These are phyloP conservation scores for Bathynomus jamesi DNA, from an alignment of 1,140 invertebrate species.

Conservation along the genomic window DNA sequence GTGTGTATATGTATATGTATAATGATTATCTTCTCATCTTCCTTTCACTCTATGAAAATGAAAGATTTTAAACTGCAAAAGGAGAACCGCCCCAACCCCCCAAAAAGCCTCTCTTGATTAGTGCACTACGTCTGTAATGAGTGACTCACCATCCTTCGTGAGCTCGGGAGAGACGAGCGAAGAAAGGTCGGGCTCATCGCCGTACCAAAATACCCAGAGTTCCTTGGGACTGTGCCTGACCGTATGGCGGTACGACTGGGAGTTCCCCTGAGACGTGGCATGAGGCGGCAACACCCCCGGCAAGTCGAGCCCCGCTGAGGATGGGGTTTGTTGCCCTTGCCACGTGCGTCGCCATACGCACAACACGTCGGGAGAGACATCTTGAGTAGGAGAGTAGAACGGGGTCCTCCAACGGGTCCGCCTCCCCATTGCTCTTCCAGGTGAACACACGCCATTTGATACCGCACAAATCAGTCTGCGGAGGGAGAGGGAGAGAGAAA, in stretches of 20 bases:
- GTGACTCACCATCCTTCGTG: constrained; percentile 61
- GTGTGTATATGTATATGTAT: too few species aligned
- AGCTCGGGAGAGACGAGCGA: constrained; percentile 50
- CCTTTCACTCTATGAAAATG: too few species aligned
- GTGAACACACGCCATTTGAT: constrained; percentile 86
- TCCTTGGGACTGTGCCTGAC: constrained; percentile 62
- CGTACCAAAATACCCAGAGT: constrained; percentile 99
- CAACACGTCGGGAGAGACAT: constrained; percentile 88
- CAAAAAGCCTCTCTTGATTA: too few species aligned
- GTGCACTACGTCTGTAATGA: too few species aligned
- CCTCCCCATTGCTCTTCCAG: constrained; percentile 45
- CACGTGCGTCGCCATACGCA: constrained; percentile 82
- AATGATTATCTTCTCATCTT: too few species aligned
- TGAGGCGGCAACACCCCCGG: constrained; percentile 43
- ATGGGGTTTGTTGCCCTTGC: constrained; percentile 45
- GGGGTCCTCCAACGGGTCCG: constrained; percentile 78
- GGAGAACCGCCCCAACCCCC: too few species aligned
- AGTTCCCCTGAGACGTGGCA: constrained; percentile 28
- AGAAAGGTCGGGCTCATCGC: constrained; percentile 76
- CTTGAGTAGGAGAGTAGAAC: constrained; percentile 85
- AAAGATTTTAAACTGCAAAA: too few species aligned
- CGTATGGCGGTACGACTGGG: constrained; percentile 27
- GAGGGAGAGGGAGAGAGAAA: too few species aligned
- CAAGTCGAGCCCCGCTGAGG: constrained; percentile 26
- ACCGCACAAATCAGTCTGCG: constrained; percentile 92